phyloP scores from a whole-genome alignment of 2,113 vertebrate genomes.

The Eublepharis macularius region DNA sequence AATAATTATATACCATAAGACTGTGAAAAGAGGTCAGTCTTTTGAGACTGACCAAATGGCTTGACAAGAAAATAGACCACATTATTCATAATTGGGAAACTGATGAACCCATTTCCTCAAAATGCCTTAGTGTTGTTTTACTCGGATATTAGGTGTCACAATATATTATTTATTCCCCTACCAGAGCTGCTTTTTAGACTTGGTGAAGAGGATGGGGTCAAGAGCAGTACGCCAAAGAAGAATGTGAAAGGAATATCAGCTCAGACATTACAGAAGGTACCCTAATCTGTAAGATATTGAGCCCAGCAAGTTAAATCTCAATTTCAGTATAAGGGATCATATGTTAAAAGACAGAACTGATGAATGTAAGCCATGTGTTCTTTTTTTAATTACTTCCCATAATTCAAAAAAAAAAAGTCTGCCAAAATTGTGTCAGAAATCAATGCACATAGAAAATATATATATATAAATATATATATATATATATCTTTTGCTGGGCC shows the following conservation, averaged over 20 bases:
- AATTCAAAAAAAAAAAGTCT: conserved; percentile 59
- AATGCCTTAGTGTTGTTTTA: conserved; percentile 68
- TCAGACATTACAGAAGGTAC: conserved; percentile 87
- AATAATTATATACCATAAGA: conserved; percentile 71
- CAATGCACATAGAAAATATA: conserved; percentile 50
- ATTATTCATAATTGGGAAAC: conserved; percentile 80
- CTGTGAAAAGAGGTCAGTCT: conserved; percentile 69
- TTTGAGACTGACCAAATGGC: conserved; percentile 66
- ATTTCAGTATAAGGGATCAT: conserved; percentile 63
- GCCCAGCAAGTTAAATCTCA: conserved; percentile 60
- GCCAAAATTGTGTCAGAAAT: conserved; percentile 58
- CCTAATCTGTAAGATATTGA: conserved; percentile 68
- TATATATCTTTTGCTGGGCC: conserved; percentile 31
- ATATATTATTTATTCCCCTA: conserved; percentile 78
- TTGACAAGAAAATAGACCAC: conserved; percentile 75
- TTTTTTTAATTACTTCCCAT: conserved; percentile 62
- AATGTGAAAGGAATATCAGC: conserved; percentile 74
- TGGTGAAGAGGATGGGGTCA: conserved; percentile 76
- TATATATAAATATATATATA: conserved; percentile 29
- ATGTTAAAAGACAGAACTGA: conserved; percentile 25
- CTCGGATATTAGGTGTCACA: conserved; percentile 66
- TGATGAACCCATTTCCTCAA: conserved; percentile 67
- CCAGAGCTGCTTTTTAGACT: conserved; percentile 81
- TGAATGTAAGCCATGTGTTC: conserved; percentile 53
- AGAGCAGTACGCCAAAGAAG: conserved; percentile 79